Evolutionary conservation across 2,888 invertebrate species (phyloP).

Genomic region (Drosophila leonis): DNA sequence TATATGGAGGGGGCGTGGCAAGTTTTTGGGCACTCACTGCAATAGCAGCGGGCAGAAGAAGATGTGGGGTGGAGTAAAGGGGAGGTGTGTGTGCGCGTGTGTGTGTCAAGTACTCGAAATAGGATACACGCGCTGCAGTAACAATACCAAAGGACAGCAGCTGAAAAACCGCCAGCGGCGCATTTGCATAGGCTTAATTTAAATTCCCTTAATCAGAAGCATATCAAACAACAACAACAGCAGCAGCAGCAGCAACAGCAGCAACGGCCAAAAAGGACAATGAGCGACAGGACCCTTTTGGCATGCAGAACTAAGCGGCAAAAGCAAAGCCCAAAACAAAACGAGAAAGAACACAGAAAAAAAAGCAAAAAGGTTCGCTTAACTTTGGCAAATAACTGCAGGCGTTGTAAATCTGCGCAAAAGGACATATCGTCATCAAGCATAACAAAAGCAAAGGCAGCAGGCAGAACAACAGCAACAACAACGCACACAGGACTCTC

Average conservation of each 20-base stretch:
- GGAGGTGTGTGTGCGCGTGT: neutral
- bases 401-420: slow-evolving; percentile 65
- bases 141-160: slow-evolving; percentile 14
- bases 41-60: slow-evolving; percentile 10
- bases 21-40: slow-evolving; percentile 37
- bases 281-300: slow-evolving; percentile 67
- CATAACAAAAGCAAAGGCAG: slow-evolving; percentile 56
- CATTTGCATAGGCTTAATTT: slow-evolving; percentile 82
- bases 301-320: slow-evolving; percentile 49
- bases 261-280: slow-evolving; percentile 65
- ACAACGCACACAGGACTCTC: slow-evolving; percentile 1
- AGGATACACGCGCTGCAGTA: slow-evolving; percentile 57
- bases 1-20: slow-evolving; percentile 34
- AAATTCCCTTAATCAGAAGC: slow-evolving; percentile 78
- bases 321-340: slow-evolving; percentile 20
- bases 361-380: slow-evolving; percentile 62
- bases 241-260: neutral
- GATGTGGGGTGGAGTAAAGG: slow-evolving; percentile 35
- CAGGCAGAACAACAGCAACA: slow-evolving; percentile 14
- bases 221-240: slow-evolving; percentile 55
- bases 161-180: slow-evolving; percentile 65
- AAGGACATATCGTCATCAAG: slow-evolving; percentile 58
- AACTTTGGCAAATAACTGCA: slow-evolving; percentile 79
- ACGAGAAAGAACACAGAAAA: neutral
- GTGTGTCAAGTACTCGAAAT: slow-evolving; percentile 25